Evolutionary conservation across 2,888 invertebrate genomes (phyloP).

Genomic region (Tineola bisselliella): DNA sequence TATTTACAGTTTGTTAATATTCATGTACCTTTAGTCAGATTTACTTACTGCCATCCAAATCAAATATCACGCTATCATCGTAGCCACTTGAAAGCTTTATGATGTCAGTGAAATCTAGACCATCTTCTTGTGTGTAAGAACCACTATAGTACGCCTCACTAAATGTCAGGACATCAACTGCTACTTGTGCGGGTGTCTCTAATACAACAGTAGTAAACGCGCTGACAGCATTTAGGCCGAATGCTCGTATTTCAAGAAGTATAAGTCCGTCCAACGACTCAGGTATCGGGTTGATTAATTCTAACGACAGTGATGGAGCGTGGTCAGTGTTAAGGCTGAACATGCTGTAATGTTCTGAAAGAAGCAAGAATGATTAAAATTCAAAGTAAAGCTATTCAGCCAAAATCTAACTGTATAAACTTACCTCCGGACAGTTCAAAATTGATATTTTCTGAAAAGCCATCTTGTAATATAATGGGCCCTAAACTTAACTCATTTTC

Average conservation of each 20-base stretch:
- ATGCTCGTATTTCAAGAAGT: neutral
- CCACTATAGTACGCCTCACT: conserved; percentile 25
- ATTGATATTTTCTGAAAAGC: conserved; percentile 27
- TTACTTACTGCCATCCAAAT: conserved; percentile 25
- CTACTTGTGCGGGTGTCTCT: conserved; percentile 14
- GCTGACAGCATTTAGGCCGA: conserved; percentile 13
- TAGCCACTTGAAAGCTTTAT: conserved; percentile 24
- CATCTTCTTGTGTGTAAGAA: conserved; percentile 19
- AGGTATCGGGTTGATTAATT: neutral
- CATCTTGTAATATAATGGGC: conserved; percentile 30
- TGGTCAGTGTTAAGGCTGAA: neutral
- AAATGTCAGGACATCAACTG: conserved; percentile 17
- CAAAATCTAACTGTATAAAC: too few species aligned
- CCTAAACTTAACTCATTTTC: conserved; percentile 25
- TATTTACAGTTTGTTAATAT: neutral
- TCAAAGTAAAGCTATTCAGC: neutral
- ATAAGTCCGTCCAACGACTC: neutral
- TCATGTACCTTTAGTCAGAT: neutral
- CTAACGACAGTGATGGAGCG: neutral
- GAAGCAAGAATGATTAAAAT: too few species aligned
- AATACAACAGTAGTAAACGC: conserved; percentile 25
- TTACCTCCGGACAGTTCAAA: conserved; percentile 21
- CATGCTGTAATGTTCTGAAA: neutral
- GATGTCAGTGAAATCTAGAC: conserved; percentile 18
- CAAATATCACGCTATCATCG: conserved; percentile 22